Conservation (phyloP, 1,140 invertebrate species). For the Nylanderia fulva region DNA sequence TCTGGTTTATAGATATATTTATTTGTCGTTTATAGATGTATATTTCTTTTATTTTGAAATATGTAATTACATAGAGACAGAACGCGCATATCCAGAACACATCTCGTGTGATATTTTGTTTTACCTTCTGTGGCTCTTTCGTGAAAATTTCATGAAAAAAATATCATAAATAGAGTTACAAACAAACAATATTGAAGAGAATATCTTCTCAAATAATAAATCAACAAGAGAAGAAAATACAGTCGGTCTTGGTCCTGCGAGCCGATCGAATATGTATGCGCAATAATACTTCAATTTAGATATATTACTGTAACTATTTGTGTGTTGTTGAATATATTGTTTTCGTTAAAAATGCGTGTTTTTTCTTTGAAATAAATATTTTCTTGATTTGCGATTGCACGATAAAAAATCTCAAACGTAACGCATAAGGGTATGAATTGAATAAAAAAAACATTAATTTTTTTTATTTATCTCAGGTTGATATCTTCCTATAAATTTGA, state of each 20-base stretch:
- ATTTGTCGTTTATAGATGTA: background rate
- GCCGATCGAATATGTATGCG: background rate
- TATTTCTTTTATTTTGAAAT: background rate
- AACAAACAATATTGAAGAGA: constrained; percentile 2
- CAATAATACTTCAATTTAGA: constrained; percentile 1
- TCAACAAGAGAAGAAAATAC: constrained; percentile 1
- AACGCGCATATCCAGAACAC: background rate
- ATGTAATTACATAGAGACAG: background rate
- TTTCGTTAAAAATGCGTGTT: constrained; percentile 3
- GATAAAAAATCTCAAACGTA: background rate
- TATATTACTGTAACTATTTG: background rate
- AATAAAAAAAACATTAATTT: background rate
- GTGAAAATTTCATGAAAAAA: background rate
- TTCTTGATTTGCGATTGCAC: background rate
- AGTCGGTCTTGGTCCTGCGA: background rate
- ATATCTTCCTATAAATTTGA: background rate
- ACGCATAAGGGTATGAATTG: background rate
- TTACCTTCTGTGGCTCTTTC: background rate
- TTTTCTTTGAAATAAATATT: background rate
- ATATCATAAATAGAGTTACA: background rate
- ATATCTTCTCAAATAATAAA: background rate
- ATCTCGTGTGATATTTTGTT: background rate
- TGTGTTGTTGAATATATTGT: background rate
- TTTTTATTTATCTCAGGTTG: background rate
- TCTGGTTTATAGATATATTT: too few species aligned